Percentiles rank a stretch among this genome's conserved stretches.
Conservation (phyloP, 2,888 invertebrate species). For the Taphrorychus bicolor region DNA sequence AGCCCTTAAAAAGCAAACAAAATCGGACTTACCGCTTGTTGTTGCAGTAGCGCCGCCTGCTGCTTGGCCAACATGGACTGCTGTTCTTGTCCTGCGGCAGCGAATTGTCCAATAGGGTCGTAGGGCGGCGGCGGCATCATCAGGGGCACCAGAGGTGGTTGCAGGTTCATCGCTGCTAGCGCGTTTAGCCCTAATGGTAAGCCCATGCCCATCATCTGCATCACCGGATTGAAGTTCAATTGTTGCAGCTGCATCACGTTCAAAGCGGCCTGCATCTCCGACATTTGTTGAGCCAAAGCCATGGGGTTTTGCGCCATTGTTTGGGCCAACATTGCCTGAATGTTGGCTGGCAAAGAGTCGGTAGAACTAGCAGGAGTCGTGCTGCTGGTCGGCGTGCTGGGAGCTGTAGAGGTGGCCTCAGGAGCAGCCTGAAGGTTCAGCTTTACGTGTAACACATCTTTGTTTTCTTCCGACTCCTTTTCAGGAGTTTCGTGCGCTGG, state of each 20-base stretch:
- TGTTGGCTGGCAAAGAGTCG: constrained; percentile 62
- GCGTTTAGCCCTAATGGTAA: constrained; percentile 82
- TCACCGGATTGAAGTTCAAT: constrained; percentile 84
- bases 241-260: constrained; percentile 82
- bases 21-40: constrained; percentile 67
- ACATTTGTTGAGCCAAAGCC: constrained; percentile 76
- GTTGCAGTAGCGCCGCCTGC: constrained; percentile 76
- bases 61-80: constrained; percentile 70
- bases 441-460: constrained; percentile 60
- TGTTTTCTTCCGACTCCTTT: constrained; percentile 59
- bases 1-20: constrained; percentile 1
- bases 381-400: constrained; percentile 67
- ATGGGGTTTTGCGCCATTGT: constrained; percentile 60
- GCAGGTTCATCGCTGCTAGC: constrained; percentile 92
- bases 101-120: constrained; percentile 66
- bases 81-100: constrained; percentile 57
- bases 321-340: constrained; percentile 61
- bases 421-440: constrained; percentile 58
- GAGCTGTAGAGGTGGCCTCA: constrained; percentile 65
- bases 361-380: constrained; percentile 69
- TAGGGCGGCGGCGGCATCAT: constrained; percentile 87
- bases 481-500: constrained; percentile 65
- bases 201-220: constrained; percentile 87
- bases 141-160: constrained; percentile 88
- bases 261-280: constrained; percentile 84